phyloP scores from a whole-genome alignment of 2,888 invertebrate genomes.

The Lysandra coridon region DNA sequence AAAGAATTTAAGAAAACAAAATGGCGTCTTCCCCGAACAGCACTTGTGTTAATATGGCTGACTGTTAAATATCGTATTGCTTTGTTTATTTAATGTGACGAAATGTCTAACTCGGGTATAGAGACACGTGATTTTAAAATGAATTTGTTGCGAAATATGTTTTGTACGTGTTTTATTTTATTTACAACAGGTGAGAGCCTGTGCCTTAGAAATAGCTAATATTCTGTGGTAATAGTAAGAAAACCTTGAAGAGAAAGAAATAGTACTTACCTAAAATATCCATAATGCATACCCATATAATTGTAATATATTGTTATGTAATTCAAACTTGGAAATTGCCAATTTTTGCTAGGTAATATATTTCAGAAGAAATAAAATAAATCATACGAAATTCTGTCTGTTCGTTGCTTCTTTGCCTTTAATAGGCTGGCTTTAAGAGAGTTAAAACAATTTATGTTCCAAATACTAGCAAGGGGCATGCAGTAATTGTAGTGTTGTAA shows the following conservation, averaged over 20 bases:
- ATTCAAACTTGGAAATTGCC: too few relatives aligned
- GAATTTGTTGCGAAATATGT: conserved; percentile 7
- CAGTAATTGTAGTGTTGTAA: neutral
- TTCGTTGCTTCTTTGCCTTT: too few relatives aligned
- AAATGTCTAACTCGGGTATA: conserved; percentile 22
- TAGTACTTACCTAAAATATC: neutral
- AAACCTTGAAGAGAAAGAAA: neutral
- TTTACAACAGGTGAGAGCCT: neutral
- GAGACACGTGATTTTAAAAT: conserved; percentile 23
- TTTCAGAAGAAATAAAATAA: too few relatives aligned
- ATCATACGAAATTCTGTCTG: too few relatives aligned
- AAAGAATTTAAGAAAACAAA: neutral
- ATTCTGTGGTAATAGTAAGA: neutral
- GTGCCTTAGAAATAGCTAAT: neutral
- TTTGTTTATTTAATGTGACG: conserved; percentile 36
- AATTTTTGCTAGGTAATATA: too few relatives aligned
- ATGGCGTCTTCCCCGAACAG: conserved; percentile 18
- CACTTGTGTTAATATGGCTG: conserved; percentile 42
- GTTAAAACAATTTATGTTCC: neutral
- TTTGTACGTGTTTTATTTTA: conserved; percentile 18
- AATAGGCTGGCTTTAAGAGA: neutral
- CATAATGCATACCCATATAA: too few relatives aligned
- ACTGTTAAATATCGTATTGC: conserved; percentile 40
- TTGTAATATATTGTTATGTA: too few relatives aligned
- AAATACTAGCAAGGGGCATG: neutral